Conservation (phyloP, 2,113 vertebrate species). For the Bos javanicus region DNA sequence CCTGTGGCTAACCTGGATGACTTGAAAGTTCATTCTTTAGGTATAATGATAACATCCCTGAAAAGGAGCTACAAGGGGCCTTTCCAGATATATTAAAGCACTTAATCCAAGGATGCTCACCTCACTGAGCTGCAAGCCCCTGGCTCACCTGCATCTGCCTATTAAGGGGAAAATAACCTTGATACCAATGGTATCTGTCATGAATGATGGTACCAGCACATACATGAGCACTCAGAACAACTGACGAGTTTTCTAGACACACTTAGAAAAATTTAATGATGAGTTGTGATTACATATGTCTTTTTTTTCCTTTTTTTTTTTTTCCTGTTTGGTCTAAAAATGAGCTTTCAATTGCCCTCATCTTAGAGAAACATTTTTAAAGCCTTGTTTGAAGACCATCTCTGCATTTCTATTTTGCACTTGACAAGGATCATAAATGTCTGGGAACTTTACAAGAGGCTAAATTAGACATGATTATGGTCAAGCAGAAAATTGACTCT, state of each 20-base stretch:
- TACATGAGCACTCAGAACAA: background rate
- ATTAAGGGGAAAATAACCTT: background rate
- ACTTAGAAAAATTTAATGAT: slow-evolving; percentile 1
- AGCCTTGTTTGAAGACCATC: background rate
- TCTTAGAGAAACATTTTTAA: slow-evolving; percentile 21
- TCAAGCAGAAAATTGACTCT: background rate
- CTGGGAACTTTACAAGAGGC: background rate
- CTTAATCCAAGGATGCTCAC: background rate
- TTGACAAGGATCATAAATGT: slow-evolving; percentile 12
- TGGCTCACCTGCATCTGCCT: background rate
- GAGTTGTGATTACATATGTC: slow-evolving; percentile 5
- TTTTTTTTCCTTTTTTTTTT: background rate
- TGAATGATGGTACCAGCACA: background rate
- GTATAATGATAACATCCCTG: background rate
- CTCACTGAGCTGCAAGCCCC: background rate
- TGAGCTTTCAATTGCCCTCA: slow-evolving; percentile 21
- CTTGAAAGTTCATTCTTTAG: background rate
- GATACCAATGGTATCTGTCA: background rate
- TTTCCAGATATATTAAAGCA: background rate
- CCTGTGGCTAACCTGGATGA: background rate
- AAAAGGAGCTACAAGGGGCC: background rate
- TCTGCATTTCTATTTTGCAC: slow-evolving; percentile 10
- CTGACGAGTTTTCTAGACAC: background rate
- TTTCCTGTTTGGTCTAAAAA: slow-evolving; percentile 23
- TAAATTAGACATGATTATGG: slow-evolving; percentile 8